Base-by-base conservation (phyloP, 23 tunicate genomes). In the Phallusia fumigata region DNA sequence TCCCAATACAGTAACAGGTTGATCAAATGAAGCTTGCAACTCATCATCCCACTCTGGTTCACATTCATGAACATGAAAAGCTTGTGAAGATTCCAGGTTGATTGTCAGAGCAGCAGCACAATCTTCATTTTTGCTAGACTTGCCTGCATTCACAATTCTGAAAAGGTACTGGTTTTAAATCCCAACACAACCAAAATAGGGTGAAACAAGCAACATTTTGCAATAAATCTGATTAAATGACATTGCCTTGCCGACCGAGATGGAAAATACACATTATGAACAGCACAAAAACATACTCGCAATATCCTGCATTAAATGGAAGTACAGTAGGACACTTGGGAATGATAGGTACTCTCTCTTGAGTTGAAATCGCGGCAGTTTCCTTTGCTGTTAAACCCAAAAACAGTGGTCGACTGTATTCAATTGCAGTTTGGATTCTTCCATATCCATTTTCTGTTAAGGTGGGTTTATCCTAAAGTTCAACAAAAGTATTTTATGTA, bases 221-320 rank as follows among this genome's bases (percentile, higher is more conserved):
- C n/a, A n/a, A n/a, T n/a, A n/a, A n/a, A n/a, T n/a, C n/a, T n/a
- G n/a, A n/a, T n/a, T n/a, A n/a, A n/a, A n/a, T n/a, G n/a, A n/a
- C n/a, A n/a, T n/a, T n/a, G n/a, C n/a, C n/a, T n/a, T n/a, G n/a
- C n/a, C n/a, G n/a, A n/a, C n/a, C n/a, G n/a, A n/a, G n/a, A n/a
- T n/a, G 13, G 2, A 58, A 6, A 6, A 1, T 58, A 13, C 16
- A 21, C 16, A 21, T 58, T 58, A 21, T 58, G 69, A 21, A 1
- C 19, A 21, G 36, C 11, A 80, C n/a, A 40, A 40, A 12, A 19
- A 65, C 83, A 65, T 69, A 85, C 88, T 85, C 88, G 79, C 88
- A 85, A 79, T 85, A 85, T 36, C 88, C 88, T 33, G 88, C 78
- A 35, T 79, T 78, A 32, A 85, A 85, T 21, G 88, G 88, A 33